A percentile compares a stretch with the other conserved stretches of the same genome.
phyloP scores from a whole-genome alignment of 2,797 vertebrate genomes.

The Xenops minutus region DNA sequence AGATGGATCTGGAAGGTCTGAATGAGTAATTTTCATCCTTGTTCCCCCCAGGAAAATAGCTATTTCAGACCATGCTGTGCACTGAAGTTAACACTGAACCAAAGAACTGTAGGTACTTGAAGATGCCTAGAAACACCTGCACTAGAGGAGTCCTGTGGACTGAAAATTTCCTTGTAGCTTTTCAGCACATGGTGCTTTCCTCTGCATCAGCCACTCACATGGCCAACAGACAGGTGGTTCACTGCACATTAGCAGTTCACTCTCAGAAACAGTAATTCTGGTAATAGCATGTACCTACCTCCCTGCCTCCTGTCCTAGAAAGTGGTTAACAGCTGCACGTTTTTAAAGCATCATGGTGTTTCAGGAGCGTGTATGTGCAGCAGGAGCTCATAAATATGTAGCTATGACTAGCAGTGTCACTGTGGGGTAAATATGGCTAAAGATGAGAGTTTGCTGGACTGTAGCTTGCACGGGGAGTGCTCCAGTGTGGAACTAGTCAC shows the following conservation, averaged over 20 bases:
- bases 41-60: not conserved
- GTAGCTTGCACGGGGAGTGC: not conserved
- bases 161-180: not conserved
- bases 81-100: not conserved
- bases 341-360: not conserved
- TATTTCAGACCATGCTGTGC: not conserved
- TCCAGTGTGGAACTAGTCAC: not conserved
- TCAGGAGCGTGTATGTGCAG: not conserved
- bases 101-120: not conserved
- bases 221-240: not conserved
- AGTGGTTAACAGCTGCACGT: not conserved
- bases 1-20: constrained; percentile 72
- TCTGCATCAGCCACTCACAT: rapidly evolving
- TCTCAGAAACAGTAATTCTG: not conserved
- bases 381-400: not conserved
- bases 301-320: not conserved
- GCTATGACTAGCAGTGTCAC: not conserved
- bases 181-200: not conserved
- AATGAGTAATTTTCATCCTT: not conserved
- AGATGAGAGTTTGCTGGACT: not conserved
- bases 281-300: not conserved
- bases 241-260: not conserved
- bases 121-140: not conserved
- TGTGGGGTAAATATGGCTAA: not conserved
- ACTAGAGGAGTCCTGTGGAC: not conserved